Conservation (phyloP, 2,113 vertebrate genomes). For the Hippocampus barbouri region DNA sequence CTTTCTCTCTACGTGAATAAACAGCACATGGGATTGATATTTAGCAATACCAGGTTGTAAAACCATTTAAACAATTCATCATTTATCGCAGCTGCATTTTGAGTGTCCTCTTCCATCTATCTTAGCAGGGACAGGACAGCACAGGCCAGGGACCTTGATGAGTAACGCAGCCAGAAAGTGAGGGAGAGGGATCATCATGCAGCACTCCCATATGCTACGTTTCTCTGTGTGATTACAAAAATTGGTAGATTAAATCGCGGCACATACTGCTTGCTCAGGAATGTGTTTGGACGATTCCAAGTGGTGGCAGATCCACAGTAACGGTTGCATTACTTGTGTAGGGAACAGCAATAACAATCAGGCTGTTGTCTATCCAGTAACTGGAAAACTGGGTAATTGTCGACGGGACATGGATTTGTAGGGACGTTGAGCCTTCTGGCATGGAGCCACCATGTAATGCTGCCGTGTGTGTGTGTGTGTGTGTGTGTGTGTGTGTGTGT, state of each 20-base stretch:
- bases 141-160: constrained; percentile 55
- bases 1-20: constrained; percentile 23
- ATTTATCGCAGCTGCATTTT: constrained; percentile 66
- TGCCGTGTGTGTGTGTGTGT: constrained; percentile 16
- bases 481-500: too few relatives aligned
- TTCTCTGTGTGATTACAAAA: constrained; percentile 50
- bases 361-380: constrained; percentile 43
- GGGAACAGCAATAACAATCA: constrained; percentile 11
- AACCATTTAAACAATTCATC: constrained; percentile 55
- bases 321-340: constrained; percentile 27
- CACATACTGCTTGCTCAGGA: constrained; percentile 44
- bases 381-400: constrained; percentile 59
- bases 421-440: constrained; percentile 53
- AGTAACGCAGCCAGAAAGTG: constrained; percentile 61
- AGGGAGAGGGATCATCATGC: constrained; percentile 53
- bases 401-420: constrained; percentile 47
- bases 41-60: constrained; percentile 53
- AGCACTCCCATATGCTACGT: constrained; percentile 31
- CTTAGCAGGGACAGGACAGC: constrained; percentile 50
- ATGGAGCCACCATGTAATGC: constrained; percentile 31
- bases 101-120: constrained; percentile 58
- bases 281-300: constrained; percentile 44
- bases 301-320: constrained; percentile 20
- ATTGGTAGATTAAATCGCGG: constrained; percentile 34
- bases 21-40: constrained; percentile 51